Conservation (phyloP, 2,888 invertebrate species). For the Germaria angustata region DNA sequence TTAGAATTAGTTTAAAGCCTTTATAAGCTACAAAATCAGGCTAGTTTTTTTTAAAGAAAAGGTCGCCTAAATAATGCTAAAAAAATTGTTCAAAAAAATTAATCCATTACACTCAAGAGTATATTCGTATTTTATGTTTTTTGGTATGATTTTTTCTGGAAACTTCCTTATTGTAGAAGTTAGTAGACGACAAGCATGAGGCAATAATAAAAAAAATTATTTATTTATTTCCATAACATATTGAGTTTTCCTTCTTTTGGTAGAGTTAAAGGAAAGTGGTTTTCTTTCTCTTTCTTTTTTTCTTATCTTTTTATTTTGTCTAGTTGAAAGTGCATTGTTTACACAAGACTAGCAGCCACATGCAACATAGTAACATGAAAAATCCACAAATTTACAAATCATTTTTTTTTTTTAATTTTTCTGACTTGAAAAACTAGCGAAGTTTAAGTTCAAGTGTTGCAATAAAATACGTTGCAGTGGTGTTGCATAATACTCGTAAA, state of each 20-base stretch:
- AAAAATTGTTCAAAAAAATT: no score
- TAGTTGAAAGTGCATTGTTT: conserved; percentile 41
- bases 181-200: no score
- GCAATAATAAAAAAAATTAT: no score
- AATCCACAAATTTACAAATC: background rate
- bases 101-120: no score
- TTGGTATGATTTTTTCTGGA: no score
- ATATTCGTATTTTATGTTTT: no score
- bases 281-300: background rate
- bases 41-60: no score
- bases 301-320: background rate
- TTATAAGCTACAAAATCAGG: no score
- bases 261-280: conserved; percentile 35
- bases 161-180: no score
- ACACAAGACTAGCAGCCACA: background rate
- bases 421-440: conserved; percentile 43
- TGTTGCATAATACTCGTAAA: conserved; percentile 65
- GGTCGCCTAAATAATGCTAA: no score
- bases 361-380: background rate
- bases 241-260: conserved; percentile 15
- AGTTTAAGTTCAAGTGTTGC: conserved; percentile 68
- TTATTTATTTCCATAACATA: no score
- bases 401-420: background rate
- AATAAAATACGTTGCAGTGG: conserved; percentile 14
- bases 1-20: no score